Evolutionary conservation across 2,888 invertebrate genomes (phyloP).

Genomic region (Parnassius mnemosyne): DNA sequence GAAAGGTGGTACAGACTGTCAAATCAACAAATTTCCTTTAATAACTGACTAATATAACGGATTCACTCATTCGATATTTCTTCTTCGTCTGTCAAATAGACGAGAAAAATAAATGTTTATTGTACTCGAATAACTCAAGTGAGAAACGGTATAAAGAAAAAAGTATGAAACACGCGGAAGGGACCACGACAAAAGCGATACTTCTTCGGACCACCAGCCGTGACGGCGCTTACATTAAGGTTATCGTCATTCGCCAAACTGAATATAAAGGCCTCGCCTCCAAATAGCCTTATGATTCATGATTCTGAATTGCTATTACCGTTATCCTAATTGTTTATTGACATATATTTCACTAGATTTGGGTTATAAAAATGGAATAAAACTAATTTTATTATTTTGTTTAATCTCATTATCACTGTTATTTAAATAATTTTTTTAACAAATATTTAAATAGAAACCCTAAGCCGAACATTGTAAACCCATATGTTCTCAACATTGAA

Average conservation of each 20-base stretch:
- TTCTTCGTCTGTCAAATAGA: conserved; percentile 76
- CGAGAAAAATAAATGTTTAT: conserved; percentile 78
- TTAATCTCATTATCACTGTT: too few species aligned
- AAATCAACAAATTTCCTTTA: background rate
- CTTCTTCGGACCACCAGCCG: conserved; percentile 76
- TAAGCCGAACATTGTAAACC: too few species aligned
- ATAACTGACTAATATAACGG: conserved; percentile 49
- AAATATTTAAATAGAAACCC: too few species aligned
- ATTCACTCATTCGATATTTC: conserved; percentile 59
- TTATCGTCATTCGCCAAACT: conserved; percentile 78
- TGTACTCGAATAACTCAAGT: conserved; percentile 79
- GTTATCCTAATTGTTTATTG: conserved; percentile 59
- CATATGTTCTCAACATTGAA: too few species aligned
- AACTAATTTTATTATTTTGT: too few species aligned
- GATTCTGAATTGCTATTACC: conserved; percentile 64
- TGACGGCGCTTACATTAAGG: conserved; percentile 80
- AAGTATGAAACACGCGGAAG: conserved; percentile 73
- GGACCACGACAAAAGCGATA: conserved; percentile 77
- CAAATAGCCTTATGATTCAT: conserved; percentile 72
- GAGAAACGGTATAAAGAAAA: conserved; percentile 77
- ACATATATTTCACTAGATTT: conserved; percentile 30
- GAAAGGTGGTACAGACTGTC: too few species aligned
- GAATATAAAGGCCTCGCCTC: conserved; percentile 71
- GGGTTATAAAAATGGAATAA: too few species aligned
- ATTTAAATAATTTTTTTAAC: too few species aligned